These are phyloP conservation scores for Lepidonotus clava DNA, from an alignment of 2,888 invertebrate genomes.

Conservation along the genomic window DNA sequence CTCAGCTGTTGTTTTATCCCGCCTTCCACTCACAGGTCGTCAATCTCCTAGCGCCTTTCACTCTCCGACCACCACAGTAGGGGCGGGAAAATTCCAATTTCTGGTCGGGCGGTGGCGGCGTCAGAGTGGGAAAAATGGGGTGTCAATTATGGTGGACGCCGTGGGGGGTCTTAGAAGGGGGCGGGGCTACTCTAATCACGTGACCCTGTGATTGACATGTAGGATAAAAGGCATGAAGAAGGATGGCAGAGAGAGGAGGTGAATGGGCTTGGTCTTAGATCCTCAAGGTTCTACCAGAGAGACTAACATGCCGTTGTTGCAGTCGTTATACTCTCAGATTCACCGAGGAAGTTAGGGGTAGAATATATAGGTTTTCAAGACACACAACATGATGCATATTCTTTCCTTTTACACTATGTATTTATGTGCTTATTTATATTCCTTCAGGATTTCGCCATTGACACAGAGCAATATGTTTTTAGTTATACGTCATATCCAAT, in stretches of 20 bases:
- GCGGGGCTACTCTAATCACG: neutral
- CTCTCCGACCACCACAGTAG: neutral
- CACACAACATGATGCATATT: too few species aligned
- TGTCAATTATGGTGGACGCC: neutral
- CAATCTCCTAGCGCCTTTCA: neutral
- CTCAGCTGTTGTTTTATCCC: neutral
- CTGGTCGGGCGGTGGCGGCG: neutral
- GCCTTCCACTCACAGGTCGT: neutral
- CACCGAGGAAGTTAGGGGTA: neutral
- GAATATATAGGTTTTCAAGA: too few species aligned
- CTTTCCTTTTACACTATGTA: too few species aligned
- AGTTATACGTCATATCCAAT: too few species aligned
- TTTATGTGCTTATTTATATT: too few species aligned
- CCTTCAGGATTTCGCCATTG: too few species aligned
- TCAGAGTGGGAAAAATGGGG: neutral
- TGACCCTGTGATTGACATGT: neutral
- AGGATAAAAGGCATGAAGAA: neutral
- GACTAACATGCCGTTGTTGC: too few species aligned
- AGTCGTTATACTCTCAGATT: too few species aligned
- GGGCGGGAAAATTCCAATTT: neutral
- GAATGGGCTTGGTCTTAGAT: too few species aligned
- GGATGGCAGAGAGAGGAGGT: too few species aligned
- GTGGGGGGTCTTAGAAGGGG: neutral
- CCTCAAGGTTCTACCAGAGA: too few species aligned
- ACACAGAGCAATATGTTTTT: too few species aligned